phyloP scores from a whole-genome alignment of 2,113 vertebrate species.

The Seriola dumerili region DNA sequence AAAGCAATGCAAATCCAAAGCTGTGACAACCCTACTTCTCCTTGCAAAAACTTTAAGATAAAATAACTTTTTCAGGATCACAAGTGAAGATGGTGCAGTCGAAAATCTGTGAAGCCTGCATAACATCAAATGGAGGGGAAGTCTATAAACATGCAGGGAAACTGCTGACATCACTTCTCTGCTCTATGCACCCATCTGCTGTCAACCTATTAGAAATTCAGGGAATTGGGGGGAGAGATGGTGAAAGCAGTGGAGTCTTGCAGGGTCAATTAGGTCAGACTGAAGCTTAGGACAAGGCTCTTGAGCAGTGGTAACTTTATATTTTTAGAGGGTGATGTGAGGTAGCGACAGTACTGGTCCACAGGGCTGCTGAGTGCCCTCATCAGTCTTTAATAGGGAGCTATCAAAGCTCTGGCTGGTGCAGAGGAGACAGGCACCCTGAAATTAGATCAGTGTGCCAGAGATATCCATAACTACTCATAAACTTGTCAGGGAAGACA shows the following conservation, averaged over 20 bases:
- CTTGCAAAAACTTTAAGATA: background rate
- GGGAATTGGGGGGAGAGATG: background rate
- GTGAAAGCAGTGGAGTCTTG: background rate
- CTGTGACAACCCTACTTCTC: background rate
- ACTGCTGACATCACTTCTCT: conserved; percentile 35
- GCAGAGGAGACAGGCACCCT: conserved; percentile 20
- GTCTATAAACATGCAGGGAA: conserved; percentile 18
- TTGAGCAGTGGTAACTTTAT: background rate
- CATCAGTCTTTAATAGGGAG: conserved; percentile 25
- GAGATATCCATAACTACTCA: conserved; percentile 32
- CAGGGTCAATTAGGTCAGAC: background rate
- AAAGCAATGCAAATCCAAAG: background rate
- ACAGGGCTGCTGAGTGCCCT: conserved; percentile 18
- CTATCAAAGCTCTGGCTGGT: conserved; percentile 18
- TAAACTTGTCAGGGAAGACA: conserved; percentile 31
- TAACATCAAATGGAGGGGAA: conserved; percentile 3
- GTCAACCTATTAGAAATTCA: conserved; percentile 11
- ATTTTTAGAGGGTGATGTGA: conserved; percentile 2
- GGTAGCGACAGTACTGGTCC: background rate
- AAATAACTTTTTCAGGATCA: background rate
- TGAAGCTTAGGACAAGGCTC: background rate
- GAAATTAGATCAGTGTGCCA: conserved; percentile 49
- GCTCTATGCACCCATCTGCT: conserved; percentile 23
- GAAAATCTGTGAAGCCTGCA: background rate
- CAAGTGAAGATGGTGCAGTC: background rate